Evolutionary conservation across 2,797 vertebrate genomes (phyloP).

Genomic region (Hemibagrus guttatus): DNA sequence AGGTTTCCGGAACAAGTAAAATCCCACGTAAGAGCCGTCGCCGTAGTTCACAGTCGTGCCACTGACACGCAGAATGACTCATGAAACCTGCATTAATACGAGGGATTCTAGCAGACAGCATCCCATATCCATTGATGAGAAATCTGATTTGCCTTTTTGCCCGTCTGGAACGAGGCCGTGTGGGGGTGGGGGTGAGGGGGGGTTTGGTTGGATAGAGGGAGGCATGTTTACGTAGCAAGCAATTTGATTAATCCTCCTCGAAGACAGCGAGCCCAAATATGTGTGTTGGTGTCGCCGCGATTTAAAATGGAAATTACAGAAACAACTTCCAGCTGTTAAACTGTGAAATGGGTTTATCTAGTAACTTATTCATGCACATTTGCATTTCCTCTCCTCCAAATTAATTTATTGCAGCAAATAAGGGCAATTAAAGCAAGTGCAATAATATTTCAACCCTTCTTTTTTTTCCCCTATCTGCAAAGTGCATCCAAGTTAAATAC

Average conservation of each 20-base stretch:
- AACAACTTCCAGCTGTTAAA: constrained; percentile 80
- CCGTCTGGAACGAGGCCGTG: not conserved
- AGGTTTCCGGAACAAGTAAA: not conserved
- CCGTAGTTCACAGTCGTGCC: not conserved
- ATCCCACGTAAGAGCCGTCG: not conserved
- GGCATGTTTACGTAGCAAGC: constrained; percentile 52
- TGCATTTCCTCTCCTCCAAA: constrained; percentile 58
- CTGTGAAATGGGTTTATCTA: constrained; percentile 72
- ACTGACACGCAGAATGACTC: not conserved
- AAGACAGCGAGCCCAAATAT: constrained; percentile 67
- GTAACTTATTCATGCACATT: constrained; percentile 76
- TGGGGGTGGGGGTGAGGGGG: not conserved
- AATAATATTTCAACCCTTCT: constrained; percentile 49
- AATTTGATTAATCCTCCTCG: constrained; percentile 73
- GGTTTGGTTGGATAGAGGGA: constrained; percentile 14
- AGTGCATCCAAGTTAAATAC: constrained; percentile 1
- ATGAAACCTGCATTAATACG: constrained; percentile 9
- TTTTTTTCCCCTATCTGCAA: not conserved
- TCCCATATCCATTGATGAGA: constrained; percentile 30
- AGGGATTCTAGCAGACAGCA: constrained; percentile 3
- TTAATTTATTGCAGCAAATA: constrained; percentile 69
- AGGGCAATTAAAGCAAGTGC: constrained; percentile 65
- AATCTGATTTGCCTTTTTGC: constrained; percentile 41
- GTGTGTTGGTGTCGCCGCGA: constrained; percentile 74
- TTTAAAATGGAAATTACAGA: constrained; percentile 82